Conservation (phyloP, 2,888 invertebrate species). For the Drosophila subquinaria region DNA sequence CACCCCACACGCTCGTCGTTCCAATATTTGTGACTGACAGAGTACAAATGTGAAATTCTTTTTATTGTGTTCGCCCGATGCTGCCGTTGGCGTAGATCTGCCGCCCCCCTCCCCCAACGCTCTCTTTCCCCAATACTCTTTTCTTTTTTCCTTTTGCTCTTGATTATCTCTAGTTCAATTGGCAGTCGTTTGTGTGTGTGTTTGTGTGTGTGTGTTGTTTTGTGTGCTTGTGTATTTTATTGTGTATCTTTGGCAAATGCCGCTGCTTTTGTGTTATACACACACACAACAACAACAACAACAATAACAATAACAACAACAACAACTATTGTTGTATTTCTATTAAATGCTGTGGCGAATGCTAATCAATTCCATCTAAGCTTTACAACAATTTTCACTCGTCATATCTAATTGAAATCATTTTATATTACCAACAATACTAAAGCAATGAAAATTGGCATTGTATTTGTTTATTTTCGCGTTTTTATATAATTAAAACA, state of each 20-base stretch:
- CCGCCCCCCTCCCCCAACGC: not conserved
- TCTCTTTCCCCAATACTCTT: not conserved
- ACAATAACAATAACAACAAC: constrained; percentile 20
- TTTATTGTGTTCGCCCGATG: constrained; percentile 59
- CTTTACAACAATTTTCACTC: constrained; percentile 8
- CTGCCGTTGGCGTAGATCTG: constrained; percentile 49
- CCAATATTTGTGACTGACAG: constrained; percentile 77
- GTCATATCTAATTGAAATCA: constrained; percentile 12
- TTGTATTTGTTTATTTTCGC: not conserved
- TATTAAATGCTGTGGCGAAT: constrained; percentile 32
- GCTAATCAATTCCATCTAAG: constrained; percentile 29
- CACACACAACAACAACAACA: constrained; percentile 27
- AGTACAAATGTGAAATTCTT: constrained; percentile 79
- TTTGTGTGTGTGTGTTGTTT: constrained; percentile 14
- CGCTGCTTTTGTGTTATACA: constrained; percentile 57
- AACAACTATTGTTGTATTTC: constrained; percentile 36
- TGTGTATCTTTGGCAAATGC: constrained; percentile 66
- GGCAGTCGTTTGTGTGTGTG: constrained; percentile 55
- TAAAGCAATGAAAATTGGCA: constrained; percentile 3
- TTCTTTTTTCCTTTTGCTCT: constrained; percentile 61
- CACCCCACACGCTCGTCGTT: constrained; percentile 24
- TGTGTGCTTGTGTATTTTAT: constrained; percentile 23
- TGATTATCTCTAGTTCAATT: constrained; percentile 78
- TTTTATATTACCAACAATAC: constrained; percentile 2
- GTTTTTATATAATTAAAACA: constrained; percentile 11